phyloP scores from a whole-genome alignment of 30 jellyfish, hydroid and myxozoan genomes.

The Hydractinia symbiolongicarpus region DNA sequence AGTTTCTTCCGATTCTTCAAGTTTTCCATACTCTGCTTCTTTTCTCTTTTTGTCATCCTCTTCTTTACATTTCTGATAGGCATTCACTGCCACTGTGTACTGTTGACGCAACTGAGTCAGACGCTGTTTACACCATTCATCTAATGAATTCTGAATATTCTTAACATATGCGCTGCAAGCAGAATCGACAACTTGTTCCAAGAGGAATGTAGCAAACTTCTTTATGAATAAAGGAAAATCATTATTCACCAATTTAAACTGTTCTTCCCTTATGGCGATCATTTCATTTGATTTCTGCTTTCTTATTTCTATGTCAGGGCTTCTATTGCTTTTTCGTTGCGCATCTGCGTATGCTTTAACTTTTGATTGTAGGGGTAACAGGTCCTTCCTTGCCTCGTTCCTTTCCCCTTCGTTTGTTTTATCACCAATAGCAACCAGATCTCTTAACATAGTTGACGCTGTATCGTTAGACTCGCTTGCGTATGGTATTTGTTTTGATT shows the following conservation, averaged over 20 bases:
- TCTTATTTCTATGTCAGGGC: background rate
- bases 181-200: no score
- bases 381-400: background rate
- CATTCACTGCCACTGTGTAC: background rate
- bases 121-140: background rate
- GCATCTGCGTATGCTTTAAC: background rate
- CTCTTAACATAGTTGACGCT: no score
- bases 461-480: no score
- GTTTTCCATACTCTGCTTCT: no score
- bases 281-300: background rate
- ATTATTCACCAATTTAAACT: background rate
- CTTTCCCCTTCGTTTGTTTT: no score
- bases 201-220: no score
- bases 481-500: no score
- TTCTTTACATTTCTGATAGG: background rate
- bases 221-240: no score
- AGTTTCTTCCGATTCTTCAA: no score
- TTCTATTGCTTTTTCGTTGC: background rate
- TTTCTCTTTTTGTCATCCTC: background rate
- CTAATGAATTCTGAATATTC: background rate
- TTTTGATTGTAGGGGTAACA: slow-evolving; percentile 1
- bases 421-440: no score
- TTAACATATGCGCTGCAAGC: background rate
- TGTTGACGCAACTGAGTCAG: background rate
- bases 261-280: background rate